These are phyloP conservation scores for Epinephelus coioides DNA, from an alignment of 2,797 vertebrate genomes.

Conservation along the genomic window DNA sequence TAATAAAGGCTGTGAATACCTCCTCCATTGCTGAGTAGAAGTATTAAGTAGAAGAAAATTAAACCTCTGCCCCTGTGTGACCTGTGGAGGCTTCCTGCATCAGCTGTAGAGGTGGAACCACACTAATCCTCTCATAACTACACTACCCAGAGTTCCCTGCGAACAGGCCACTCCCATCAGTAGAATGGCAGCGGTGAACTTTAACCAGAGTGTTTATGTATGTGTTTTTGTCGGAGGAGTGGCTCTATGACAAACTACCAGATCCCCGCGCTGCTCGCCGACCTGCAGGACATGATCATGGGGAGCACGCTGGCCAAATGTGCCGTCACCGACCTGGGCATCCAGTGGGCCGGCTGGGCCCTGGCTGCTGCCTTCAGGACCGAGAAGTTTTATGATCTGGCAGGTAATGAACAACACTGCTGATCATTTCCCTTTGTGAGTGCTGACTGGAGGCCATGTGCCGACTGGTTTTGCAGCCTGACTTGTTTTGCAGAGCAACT, in stretches of 20 bases:
- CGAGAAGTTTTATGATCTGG: slow-evolving; percentile 88
- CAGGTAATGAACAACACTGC: slow-evolving; percentile 79
- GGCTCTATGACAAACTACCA: slow-evolving; percentile 41
- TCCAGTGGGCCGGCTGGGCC: slow-evolving; percentile 87
- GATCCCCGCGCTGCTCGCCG: slow-evolving; percentile 41
- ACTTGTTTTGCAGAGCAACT: neutral
- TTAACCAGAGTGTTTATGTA: slow-evolving; percentile 32
- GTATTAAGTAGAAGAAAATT: too few species aligned
- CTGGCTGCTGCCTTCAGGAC: slow-evolving; percentile 81
- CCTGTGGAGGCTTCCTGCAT: too few species aligned
- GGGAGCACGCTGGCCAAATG: slow-evolving; percentile 77
- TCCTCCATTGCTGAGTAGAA: too few species aligned
- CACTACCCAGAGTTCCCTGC: slow-evolving; percentile 75
- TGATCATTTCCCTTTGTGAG: rapidly evolving
- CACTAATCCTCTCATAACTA: slow-evolving; percentile 61
- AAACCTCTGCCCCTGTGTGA: too few species aligned
- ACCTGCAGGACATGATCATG: slow-evolving; percentile 70
- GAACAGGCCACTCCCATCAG: slow-evolving; percentile 37
- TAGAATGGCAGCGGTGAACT: slow-evolving; percentile 61
- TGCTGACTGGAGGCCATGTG: neutral
- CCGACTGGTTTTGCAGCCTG: neutral
- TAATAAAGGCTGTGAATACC: too few species aligned
- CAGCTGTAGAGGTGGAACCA: neutral
- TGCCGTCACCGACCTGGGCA: slow-evolving; percentile 75
- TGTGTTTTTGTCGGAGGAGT: slow-evolving; percentile 20